Base-by-base conservation (phyloP, 1,140 invertebrate species). In the Pseudomyrmex pallidus region DNA sequence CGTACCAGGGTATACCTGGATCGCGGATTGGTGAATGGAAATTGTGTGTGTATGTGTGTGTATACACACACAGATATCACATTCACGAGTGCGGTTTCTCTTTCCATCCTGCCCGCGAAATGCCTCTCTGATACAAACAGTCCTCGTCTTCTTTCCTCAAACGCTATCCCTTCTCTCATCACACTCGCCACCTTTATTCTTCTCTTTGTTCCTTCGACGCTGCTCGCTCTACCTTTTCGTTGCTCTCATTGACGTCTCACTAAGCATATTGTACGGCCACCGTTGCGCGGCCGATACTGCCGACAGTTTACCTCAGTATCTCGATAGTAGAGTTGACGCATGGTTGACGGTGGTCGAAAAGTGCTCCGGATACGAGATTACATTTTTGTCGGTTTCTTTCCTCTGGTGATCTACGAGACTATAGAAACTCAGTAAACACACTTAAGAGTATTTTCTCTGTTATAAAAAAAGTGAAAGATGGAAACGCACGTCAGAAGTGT, bases 271-370 rank as follows among this genome's bases (percentile, higher is more conserved):
- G 54, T 70, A 77, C n/a, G 77, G 80, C 61, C 63, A 56, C 44
- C 64, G 74, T 72, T 73, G 88, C 87, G 85, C 80, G 73, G 66
- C 22, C 68, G 87, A 64, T 89, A 90, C 89, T 90, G 70, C 22
- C 73, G 85, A 64, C 89, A 90, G 89, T 90, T 90, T 84, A 90
- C 87, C 61, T 63, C 68, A 83, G 44, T 72, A 89, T 78, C 66
- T 82, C 87, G 85, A 85, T 74, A 83, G 84, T 74, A 83, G 61
- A 85, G 46, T 63, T 74, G 61, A 56, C 17, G 64, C 86, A 48
- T 20, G 15, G n/a, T n/a, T n/a, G n/a, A n/a, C n/a, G n/a, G 64
- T 2, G 2, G 17, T 85, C 13, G 35, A 35, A 13, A 44, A 67
- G 25, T 74, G 59, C 13, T 61, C n/a, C 10, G n/a, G 54, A 50